Conservation (phyloP, 2,113 vertebrate species). For the Myocastor coypus region DNA sequence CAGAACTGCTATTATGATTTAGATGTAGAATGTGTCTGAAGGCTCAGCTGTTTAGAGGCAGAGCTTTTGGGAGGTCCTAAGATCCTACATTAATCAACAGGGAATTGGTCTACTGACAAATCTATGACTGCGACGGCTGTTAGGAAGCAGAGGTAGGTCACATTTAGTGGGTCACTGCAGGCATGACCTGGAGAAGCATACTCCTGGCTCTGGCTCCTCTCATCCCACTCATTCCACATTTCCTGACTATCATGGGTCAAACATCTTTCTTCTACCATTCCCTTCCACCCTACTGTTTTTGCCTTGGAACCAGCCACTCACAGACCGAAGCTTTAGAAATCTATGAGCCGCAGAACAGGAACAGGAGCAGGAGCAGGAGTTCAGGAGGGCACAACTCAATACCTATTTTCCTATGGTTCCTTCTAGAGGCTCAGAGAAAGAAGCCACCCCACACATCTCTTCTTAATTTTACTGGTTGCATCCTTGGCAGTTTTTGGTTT, state of each 20-base stretch:
- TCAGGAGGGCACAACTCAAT: neutral
- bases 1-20: neutral
- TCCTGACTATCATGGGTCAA: no score
- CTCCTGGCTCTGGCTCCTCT: no score
- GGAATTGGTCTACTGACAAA: neutral
- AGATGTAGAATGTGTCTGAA: neutral
- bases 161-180: neutral
- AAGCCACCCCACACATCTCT: neutral
- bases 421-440: no score
- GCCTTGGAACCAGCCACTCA: neutral
- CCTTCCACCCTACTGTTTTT: neutral
- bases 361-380: no score
- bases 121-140: neutral
- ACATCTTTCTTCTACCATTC: no score
- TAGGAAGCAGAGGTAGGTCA: neutral
- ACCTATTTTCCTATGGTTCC: no score
- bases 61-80: neutral
- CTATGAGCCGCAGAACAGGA: neutral
- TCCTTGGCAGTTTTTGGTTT: neutral
- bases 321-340: neutral
- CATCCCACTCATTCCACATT: no score
- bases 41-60: neutral
- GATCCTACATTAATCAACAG: neutral
- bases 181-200: no score
- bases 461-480: neutral